Conservation (phyloP, 1,140 invertebrate genomes). For the Platyura marginata region DNA sequence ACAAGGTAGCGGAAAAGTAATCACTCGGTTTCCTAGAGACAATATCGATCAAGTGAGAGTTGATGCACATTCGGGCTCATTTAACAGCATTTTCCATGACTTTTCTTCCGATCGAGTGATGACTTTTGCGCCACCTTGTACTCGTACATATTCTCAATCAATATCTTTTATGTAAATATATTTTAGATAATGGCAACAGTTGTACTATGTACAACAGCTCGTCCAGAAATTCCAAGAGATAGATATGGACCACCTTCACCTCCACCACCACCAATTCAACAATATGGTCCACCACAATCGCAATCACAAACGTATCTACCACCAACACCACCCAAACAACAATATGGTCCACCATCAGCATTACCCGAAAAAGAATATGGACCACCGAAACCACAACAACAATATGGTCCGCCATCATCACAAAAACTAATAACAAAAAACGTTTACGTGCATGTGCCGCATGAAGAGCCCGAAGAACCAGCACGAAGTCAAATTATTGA, state of each 20-base stretch:
- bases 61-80: too few relatives aligned
- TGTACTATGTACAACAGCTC: constrained; percentile 11
- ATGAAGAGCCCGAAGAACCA: constrained; percentile 38
- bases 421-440: constrained; percentile 41
- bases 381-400: constrained; percentile 17
- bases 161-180: too few relatives aligned
- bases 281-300: constrained; percentile 17
- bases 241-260: constrained; percentile 16
- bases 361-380: too few relatives aligned
- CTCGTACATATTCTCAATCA: too few relatives aligned
- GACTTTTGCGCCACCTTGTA: too few relatives aligned
- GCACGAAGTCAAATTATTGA: constrained; percentile 15
- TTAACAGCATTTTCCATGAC: too few relatives aligned
- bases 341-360: background rate
- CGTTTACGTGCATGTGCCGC: constrained; percentile 56
- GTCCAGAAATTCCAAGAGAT: constrained; percentile 17
- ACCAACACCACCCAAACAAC: constrained; percentile 17
- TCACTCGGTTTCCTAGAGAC: too few relatives aligned
- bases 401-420: constrained; percentile 4
- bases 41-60: too few relatives aligned
- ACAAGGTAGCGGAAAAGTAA: too few relatives aligned
- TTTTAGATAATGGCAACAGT: background rate
- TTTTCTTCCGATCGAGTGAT: too few relatives aligned
- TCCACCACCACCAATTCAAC: constrained; percentile 15
- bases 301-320: constrained; percentile 7